These are phyloP conservation scores for Lepilemur septentrionalis DNA, from an alignment of 2,797 vertebrate species.

Conservation along the genomic window DNA sequence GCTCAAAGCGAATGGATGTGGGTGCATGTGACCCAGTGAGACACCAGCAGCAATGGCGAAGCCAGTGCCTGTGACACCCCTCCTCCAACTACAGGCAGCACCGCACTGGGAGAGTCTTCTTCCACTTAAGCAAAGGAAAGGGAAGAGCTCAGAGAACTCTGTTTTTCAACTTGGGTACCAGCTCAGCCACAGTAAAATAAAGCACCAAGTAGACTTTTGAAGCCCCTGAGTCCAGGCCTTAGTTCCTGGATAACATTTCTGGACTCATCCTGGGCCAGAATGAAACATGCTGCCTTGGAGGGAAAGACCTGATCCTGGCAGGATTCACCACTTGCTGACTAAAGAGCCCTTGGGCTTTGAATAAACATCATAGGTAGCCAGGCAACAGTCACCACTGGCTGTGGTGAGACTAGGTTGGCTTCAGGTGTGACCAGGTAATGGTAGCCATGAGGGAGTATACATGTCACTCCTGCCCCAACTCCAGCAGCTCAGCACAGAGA, in stretches of 20 bases:
- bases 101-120: neutral
- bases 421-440: neutral
- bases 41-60: neutral
- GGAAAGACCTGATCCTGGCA: neutral
- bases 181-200: neutral
- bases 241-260: neutral
- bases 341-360: neutral
- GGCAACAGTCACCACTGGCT: neutral
- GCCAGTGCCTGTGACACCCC: neutral
- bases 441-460: neutral
- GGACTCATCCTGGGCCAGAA: neutral
- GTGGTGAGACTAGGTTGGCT: neutral
- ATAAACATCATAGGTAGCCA: neutral
- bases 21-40: neutral
- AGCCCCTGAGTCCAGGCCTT: neutral
- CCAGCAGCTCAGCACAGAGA: neutral
- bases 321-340: neutral
- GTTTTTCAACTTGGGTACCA: neutral
- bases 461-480: neutral
- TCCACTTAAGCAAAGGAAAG: neutral
- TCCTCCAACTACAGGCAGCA: neutral
- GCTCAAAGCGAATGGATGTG: neutral
- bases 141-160: neutral
- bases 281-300: neutral
- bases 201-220: neutral